phyloP scores from a whole-genome alignment of 2,888 invertebrate genomes.

The Cosmorhoe ocellata region DNA sequence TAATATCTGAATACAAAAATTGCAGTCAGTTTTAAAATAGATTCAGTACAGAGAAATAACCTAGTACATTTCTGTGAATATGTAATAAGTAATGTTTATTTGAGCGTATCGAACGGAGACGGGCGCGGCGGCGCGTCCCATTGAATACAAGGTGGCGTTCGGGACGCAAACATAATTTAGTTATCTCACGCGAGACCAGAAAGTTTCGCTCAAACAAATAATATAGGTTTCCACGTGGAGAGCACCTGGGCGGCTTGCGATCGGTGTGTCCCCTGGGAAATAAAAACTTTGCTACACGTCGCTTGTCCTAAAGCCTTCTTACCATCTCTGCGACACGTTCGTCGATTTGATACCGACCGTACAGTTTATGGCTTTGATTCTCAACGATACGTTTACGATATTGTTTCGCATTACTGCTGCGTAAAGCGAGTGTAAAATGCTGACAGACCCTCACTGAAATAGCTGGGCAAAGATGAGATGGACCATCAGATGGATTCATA shows the following conservation, averaged over 20 bases:
- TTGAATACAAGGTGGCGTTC: constrained; percentile 68
- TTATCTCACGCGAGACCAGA: constrained; percentile 78
- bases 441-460: constrained; percentile 28
- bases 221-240: constrained; percentile 78
- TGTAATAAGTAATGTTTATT: constrained; percentile 39
- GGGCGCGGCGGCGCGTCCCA: constrained; percentile 48
- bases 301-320: constrained; percentile 79
- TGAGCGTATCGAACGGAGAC: constrained; percentile 46
- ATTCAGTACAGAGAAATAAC: neutral
- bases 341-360: constrained; percentile 73
- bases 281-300: constrained; percentile 82
- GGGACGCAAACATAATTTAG: constrained; percentile 77
- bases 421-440: constrained; percentile 56
- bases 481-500: constrained; percentile 18
- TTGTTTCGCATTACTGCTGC: constrained; percentile 69
- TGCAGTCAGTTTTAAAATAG: neutral
- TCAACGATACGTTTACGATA: constrained; percentile 76
- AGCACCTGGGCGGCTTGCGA: constrained; percentile 80
- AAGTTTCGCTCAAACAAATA: constrained; percentile 81
- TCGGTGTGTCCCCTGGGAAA: constrained; percentile 80
- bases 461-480: constrained; percentile 11
- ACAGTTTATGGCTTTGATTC: constrained; percentile 78
- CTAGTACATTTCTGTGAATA: constrained; percentile 7
- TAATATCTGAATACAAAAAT: neutral
- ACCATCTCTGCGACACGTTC: constrained; percentile 72